Percentiles rank a stretch among this genome's conserved stretches.
phyloP scores from a whole-genome alignment of 2,113 vertebrate species.

The Crocuta crocuta region DNA sequence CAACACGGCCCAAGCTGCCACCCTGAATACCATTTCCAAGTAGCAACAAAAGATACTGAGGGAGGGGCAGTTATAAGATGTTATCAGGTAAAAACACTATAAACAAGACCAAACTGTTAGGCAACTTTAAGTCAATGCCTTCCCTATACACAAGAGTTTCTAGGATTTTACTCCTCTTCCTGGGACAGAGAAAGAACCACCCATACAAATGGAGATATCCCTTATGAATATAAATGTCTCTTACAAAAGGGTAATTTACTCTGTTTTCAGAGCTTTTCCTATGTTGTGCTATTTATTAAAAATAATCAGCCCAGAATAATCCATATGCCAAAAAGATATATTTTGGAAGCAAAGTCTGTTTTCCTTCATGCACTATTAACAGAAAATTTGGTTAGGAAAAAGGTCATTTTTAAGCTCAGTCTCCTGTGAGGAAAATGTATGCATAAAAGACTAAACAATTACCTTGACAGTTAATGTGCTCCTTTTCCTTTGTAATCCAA shows the following conservation, averaged over 20 bases:
- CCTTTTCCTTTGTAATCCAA: neutral
- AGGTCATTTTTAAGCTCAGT: neutral
- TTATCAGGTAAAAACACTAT: neutral
- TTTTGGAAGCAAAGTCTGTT: neutral
- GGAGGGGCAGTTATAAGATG: neutral
- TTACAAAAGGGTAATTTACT: neutral
- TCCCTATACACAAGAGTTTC: neutral
- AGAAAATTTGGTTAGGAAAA: slow-evolving; percentile 18
- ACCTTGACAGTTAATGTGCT: neutral
- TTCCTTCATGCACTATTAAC: neutral
- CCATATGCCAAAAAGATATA: neutral
- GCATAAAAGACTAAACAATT: neutral
- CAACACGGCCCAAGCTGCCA: neutral
- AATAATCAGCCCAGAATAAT: neutral
- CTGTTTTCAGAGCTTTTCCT: neutral
- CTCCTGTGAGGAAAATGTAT: neutral
- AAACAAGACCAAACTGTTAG: neutral
- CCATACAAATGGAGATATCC: neutral
- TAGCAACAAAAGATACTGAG: neutral
- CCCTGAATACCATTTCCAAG: neutral
- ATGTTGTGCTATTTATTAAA: neutral
- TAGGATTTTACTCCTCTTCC: neutral
- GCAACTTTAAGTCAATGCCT: neutral
- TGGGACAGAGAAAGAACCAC: neutral
- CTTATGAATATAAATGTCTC: neutral